Base-by-base conservation (phyloP, 2,888 invertebrate species). In the Unio pictorum region DNA sequence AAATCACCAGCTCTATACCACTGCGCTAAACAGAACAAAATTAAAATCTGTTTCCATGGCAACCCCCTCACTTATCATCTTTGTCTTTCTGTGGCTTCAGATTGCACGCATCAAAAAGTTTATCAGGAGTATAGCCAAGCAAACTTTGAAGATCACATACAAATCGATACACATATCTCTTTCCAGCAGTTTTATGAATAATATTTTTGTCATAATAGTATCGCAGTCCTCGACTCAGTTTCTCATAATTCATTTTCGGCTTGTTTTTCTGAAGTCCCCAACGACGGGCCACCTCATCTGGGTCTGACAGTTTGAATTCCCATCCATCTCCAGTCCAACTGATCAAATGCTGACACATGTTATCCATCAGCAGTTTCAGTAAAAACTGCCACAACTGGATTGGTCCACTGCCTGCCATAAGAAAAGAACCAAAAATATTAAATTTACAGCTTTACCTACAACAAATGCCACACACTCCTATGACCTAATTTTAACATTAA, bases 131-230 rank as follows among this genome's bases (percentile, higher is more conserved):
- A 92, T 95, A 96, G 94, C 98, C 98, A 87, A 98, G 93, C 86
- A 98, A 93, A 91, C 94, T 95, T 91, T 98, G 97, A 88, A 98
- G 93, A 93, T 98, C 98, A 91, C 98, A 98, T 73, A 98, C 98
- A 91, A 98, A 99, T 90, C 97, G 95, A 92, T 99, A 99, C 78
- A 98, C 98, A 91, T 99, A 98, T 88, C 98, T 95, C 91, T 98
- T 98, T 86, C 98, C 98, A 64, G 98, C 97, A 78, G 98, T 23
- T 23, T 23, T 23, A 23, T 98, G 98, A 83, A 99, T 99, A 87
- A 99, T 99, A 91, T 98, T 98, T 91, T 99, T 99, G 92, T 99
- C 98, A 90, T 99, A 99, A 90, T 99, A 99, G 90, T 99, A 99
- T 73, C 98, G 95, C 63, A 99, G 93, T 57, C 98, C 98, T 68